Conservation (phyloP, 2,888 invertebrate genomes). For the Enchytraeus crypticus region DNA sequence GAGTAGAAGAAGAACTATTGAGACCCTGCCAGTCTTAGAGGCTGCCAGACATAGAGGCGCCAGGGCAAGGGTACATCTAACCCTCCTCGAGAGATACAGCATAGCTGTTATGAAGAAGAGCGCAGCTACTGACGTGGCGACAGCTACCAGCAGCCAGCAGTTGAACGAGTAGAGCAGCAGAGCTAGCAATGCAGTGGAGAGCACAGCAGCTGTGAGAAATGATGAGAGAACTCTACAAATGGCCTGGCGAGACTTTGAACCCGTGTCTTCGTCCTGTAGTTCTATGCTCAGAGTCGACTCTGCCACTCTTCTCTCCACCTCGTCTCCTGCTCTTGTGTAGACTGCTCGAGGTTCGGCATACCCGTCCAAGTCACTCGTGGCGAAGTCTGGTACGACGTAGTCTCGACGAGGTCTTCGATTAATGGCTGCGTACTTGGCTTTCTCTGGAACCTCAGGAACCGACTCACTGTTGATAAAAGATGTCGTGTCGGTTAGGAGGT, state of each 20-base stretch:
- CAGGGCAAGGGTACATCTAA: not conserved
- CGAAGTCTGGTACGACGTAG: not conserved
- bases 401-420: not conserved
- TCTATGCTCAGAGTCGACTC: not conserved
- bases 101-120: not conserved
- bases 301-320: not conserved
- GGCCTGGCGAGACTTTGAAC: not conserved
- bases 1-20: not conserved
- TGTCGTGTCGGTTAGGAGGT: too few relatives aligned
- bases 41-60: not conserved
- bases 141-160: not conserved
- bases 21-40: not conserved
- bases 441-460: not conserved
- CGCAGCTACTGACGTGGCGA: not conserved
- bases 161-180: not conserved
- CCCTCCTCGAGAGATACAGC: not conserved
- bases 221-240: not conserved
- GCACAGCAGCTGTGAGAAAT: not conserved
- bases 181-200: not conserved
- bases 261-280: too few relatives aligned
- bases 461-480: too few relatives aligned
- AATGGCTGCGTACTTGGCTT: not conserved
- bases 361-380: not conserved
- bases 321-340: not conserved
- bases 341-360: not conserved